Percentiles rank a stretch among this genome's conserved stretches.
These are phyloP conservation scores for Epizoanthus fatuus DNA, from an alignment of 92 coral and sea anemone species.

Conservation along the genomic window DNA sequence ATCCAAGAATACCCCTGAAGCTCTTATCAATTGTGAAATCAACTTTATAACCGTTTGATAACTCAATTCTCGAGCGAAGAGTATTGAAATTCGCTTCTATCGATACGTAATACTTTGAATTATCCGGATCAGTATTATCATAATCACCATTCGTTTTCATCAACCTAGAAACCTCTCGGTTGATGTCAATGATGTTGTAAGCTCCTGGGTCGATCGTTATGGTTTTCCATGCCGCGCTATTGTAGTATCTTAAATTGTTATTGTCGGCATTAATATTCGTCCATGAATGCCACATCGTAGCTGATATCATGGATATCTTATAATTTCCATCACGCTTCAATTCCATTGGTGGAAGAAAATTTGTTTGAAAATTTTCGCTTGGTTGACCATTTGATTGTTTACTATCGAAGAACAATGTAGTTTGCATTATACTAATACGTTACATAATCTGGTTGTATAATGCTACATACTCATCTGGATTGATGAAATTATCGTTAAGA, in stretches of 20 bases:
- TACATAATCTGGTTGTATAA: conserved; percentile 11
- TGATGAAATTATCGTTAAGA: conserved; percentile 28
- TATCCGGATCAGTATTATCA: too few species aligned
- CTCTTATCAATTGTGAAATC: conserved; percentile 31
- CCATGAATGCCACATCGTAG: conserved; percentile 40
- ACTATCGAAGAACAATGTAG: conserved; percentile 26
- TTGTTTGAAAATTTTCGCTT: conserved; percentile 13
- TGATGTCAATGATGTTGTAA: conserved; percentile 22
- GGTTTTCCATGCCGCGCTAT: conserved; percentile 21
- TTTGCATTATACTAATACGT: conserved; percentile 2
- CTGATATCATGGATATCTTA: conserved; percentile 5
- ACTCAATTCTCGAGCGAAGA: conserved; percentile 7
- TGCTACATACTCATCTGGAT: conserved; percentile 25
- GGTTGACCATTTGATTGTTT: neutral
- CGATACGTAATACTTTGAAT: too few species aligned
- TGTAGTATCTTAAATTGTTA: conserved; percentile 29
- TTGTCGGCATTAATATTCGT: neutral
- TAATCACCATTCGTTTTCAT: too few species aligned
- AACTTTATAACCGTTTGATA: conserved; percentile 29
- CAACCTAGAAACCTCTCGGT: neutral
- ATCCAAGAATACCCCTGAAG: conserved; percentile 25
- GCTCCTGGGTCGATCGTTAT: neutral
- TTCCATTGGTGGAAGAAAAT: too few species aligned
- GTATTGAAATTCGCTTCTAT: conserved; percentile 3
- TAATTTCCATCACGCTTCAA: neutral